Base-by-base conservation (phyloP, 2,888 invertebrate genomes). In the Apamea anceps region DNA sequence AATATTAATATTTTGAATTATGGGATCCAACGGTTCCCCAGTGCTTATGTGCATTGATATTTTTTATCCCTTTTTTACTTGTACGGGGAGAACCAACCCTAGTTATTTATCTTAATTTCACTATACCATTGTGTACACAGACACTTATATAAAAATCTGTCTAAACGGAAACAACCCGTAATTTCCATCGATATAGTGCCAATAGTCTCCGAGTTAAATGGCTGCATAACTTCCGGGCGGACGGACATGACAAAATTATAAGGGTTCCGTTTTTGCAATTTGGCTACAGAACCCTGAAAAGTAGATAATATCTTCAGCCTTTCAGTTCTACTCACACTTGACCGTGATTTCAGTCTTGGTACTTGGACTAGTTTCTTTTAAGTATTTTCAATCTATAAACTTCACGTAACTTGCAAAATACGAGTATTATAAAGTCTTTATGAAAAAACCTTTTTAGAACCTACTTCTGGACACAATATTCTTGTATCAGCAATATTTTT, bases 401-500 rank as follows among this genome's bases (percentile, higher is more conserved):
- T 65, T 28, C 13, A 63, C 42, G 12, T n/a, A 32, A 48, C 18
- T 78, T 18, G 32, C 0, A 75, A 81, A 75, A 72, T 66, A 80
- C 66, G 65, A 72, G 48, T 71, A 71, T 60, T 45, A 57, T 25
- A 48, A 48, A 48, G 28, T 63, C 4, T 73, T 75, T 72, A 67
- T 32, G 45, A 32, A 70, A 60, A 76, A 45, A 18, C 37, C 25
- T 62, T 73, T 51, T 37, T 25, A 42, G 10, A 68, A 48, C 45
- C 15, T 21, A 12, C 32, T 54, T 68, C 37, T 10, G 48, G 7
- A 45, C 60, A 62, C n/a, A n/a, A 51, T 25, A 67, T 65, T 67
- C 15, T 72, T 57, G 15, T 74, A 81, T 57, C 71, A 57, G 42
- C 15, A 73, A 77, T 67, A 3, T 71, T 48, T 57, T 80, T 68